A percentile compares a stretch with the other conserved stretches of the same genome.
phyloP scores from a whole-genome alignment of 2,797 vertebrate genomes.

The Poeciliopsis paucimaculata region DNA sequence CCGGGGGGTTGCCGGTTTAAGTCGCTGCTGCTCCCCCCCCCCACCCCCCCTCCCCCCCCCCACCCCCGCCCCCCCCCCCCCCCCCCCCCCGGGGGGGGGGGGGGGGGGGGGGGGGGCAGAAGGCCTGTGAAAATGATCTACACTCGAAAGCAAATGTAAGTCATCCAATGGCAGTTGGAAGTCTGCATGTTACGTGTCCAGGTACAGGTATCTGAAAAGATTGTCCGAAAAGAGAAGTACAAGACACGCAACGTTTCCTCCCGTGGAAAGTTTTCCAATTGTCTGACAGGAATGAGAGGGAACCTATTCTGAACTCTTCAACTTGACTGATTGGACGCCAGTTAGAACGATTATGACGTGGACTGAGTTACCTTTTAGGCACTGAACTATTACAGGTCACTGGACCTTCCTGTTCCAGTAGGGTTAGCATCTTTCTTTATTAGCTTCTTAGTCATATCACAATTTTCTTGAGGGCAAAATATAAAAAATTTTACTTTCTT shows the following conservation, averaged over 20 bases:
- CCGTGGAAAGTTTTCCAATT: conserved; percentile 27
- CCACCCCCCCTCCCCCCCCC: no score
- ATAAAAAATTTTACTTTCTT: conserved; percentile 42
- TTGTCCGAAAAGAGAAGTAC: conserved; percentile 26
- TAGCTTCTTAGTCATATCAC: conserved; percentile 19
- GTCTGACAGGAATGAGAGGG: conserved; percentile 8
- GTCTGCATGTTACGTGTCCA: conserved; percentile 11
- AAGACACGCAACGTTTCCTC: conserved; percentile 23
- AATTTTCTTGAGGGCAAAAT: conserved; percentile 23
- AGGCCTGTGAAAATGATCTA: conserved; percentile 33
- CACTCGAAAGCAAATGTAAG: conserved; percentile 17
- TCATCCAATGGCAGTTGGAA: conserved; percentile 58
- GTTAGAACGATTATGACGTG: conserved; percentile 11
- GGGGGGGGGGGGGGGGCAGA: conserved; percentile 17
- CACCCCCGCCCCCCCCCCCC: no score
- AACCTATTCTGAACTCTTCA: conserved; percentile 26
- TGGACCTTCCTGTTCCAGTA: conserved; percentile 24
- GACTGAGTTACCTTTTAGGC: conserved; percentile 24
- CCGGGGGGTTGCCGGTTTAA: no score
- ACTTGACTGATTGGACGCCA: conserved; percentile 10
- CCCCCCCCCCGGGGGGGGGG: no score
- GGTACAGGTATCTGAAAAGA: conserved; percentile 32
- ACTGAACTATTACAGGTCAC: conserved; percentile 33
- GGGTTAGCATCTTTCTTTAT: conserved; percentile 11
- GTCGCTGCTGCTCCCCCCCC: no score